A percentile compares a stretch with the other conserved stretches of the same genome.
phyloP scores from a whole-genome alignment of 2,797 vertebrate genomes.

The Enteromius argenteus region DNA sequence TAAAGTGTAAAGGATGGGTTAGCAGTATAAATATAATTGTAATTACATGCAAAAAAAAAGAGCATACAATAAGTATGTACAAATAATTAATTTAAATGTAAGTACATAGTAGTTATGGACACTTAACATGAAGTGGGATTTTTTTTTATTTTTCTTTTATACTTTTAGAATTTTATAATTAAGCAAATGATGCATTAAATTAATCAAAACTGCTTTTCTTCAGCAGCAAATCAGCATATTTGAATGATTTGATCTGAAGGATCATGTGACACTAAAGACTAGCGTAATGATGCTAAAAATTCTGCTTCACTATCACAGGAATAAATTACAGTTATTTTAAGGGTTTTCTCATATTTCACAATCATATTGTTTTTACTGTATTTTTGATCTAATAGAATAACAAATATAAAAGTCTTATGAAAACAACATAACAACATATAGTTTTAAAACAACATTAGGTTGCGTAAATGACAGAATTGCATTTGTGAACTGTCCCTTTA shows the following conservation, averaged over 20 bases:
- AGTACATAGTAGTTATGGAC: background rate
- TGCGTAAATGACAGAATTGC: background rate
- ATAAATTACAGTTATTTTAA: constrained; percentile 6
- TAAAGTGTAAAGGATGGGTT: no score
- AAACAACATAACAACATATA: background rate
- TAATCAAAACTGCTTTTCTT: background rate
- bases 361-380: background rate
- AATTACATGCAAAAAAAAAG: no score
- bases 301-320: background rate
- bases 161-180: background rate
- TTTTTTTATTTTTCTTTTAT: background rate
- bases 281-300: background rate
- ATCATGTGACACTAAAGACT: background rate
- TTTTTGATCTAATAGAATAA: background rate
- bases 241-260: background rate
- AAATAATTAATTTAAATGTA: background rate
- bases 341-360: background rate
- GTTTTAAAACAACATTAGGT: background rate
- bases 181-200: background rate
- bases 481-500: background rate
- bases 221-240: background rate
- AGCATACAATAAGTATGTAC: no score
- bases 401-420: background rate
- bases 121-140: background rate
- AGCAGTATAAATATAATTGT: no score